These are phyloP conservation scores for Acleris sparsana DNA, from an alignment of 2,888 invertebrate species.

Conservation along the genomic window DNA sequence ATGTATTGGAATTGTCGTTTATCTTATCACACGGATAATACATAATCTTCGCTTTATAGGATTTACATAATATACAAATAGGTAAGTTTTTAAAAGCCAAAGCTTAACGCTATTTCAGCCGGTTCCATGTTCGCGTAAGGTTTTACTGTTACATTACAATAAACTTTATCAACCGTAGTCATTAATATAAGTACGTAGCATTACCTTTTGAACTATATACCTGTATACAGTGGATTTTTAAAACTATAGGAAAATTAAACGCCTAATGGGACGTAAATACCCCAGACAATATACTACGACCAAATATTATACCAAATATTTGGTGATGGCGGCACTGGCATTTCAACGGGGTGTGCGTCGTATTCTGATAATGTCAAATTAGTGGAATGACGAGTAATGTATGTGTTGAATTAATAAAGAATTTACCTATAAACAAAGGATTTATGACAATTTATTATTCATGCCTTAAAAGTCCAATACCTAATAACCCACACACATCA, in stretches of 20 bases:
- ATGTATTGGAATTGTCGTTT: constrained; percentile 27
- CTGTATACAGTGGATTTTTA: constrained; percentile 46
- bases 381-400: constrained; percentile 60
- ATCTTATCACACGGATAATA: constrained; percentile 31
- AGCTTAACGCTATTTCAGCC: constrained; percentile 59
- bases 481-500: neutral
- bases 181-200: constrained; percentile 49
- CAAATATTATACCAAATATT: constrained; percentile 76
- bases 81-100: constrained; percentile 63
- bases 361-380: constrained; percentile 71
- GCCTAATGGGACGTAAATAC: constrained; percentile 54
- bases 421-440: constrained; percentile 70
- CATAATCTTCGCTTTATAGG: constrained; percentile 49
- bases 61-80: constrained; percentile 47
- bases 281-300: constrained; percentile 78
- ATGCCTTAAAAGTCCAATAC: constrained; percentile 1
- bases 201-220: constrained; percentile 47
- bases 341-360: constrained; percentile 63
- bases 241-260: constrained; percentile 46
- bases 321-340: constrained; percentile 67
- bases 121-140: constrained; percentile 53
- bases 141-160: constrained; percentile 53
- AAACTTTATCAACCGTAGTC: constrained; percentile 49
- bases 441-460: constrained; percentile 39
- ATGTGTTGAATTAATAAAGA: constrained; percentile 77